Base-by-base conservation (phyloP, 2,888 invertebrate genomes). In the Campaea margaritaria region DNA sequence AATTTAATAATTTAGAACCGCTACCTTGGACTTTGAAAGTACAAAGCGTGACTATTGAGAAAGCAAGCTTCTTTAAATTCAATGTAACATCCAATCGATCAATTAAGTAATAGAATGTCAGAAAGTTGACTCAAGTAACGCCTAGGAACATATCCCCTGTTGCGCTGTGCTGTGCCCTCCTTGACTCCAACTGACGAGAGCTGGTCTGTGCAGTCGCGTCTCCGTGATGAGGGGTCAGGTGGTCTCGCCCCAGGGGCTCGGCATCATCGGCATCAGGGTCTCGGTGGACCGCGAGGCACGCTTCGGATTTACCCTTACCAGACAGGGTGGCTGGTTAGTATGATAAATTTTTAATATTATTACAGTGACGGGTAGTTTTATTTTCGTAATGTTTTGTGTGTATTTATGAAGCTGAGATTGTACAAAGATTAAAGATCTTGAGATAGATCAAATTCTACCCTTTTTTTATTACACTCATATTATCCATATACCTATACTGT, bases 171-270 rank as follows among this genome's bases (percentile, higher is more conserved):
- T 76, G 78, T 78, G 79, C 77, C 69, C 71, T 69, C 58, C 71
- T 67, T 69, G 80, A 67, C 79, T 65, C 66, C 60, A 73, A 76
- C 79, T 90, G 83, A 91, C 81, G 77, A 80, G 78, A 79, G 79
- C 67, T 83, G 86, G 74, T 90, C 80, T 93, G 93, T 93, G 87
- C 95, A 99, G 99, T 94, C 98, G 99, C 87, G 99, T 98, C 80
- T 98, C 99, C 81, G 99, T 99, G 87, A 98, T 99, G 95, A 95
- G 99, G 82, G 99, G 99, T 73, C 97, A 97, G 93, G 99, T 99
- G 82, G 95, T 98, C 73, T 97, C 98, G 65, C 96, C 96, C 62
- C 98, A 98, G 93, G 98, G 98, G 68, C 95, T 98, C 73, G 98
- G 99, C 72, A 96, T 99, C 92, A 96, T 98, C 85, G 99, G 99